Evolutionary conservation across 2,888 invertebrate species (phyloP).

Genomic region (Hartigia nigra): DNA sequence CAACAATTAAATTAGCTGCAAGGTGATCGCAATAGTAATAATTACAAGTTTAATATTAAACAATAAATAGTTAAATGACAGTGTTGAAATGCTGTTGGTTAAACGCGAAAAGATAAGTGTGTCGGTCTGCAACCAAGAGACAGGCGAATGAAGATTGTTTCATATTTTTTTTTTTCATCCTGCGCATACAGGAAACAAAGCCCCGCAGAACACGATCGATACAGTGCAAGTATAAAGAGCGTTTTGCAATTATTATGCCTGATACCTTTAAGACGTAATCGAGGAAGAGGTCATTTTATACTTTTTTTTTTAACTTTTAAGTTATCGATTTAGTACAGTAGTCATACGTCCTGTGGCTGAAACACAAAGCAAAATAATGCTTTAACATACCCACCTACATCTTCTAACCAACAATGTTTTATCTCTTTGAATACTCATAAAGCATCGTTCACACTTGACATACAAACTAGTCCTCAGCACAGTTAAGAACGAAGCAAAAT

Average conservation of each 20-base stretch:
- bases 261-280: slow-evolving; percentile 32
- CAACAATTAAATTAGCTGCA: slow-evolving; percentile 36
- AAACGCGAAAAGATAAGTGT: not conserved
- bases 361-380: slow-evolving; percentile 8
- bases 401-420: not conserved
- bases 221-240: not conserved
- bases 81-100: slow-evolving; percentile 28
- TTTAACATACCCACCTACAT: not conserved
- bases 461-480: not conserved
- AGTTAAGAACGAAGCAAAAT: not conserved
- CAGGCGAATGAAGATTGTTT: not conserved
- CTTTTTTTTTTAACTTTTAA: slow-evolving; percentile 30
- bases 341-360: slow-evolving; percentile 6
- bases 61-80: slow-evolving; percentile 39
- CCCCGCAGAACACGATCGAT: not conserved
- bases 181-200: not conserved
- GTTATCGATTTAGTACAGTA: slow-evolving; percentile 8
- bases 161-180: not conserved
- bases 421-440: not conserved
- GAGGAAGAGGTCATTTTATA: slow-evolving; percentile 40
- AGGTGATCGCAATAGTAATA: slow-evolving; percentile 10
- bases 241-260: not conserved
- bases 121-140: not conserved
- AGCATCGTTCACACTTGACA: not conserved
- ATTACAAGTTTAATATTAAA: slow-evolving; percentile 33